A percentile compares a stretch with the other conserved stretches of the same genome.
Conservation (phyloP, 1,140 invertebrate genomes). For the Laupala kohalensis region DNA sequence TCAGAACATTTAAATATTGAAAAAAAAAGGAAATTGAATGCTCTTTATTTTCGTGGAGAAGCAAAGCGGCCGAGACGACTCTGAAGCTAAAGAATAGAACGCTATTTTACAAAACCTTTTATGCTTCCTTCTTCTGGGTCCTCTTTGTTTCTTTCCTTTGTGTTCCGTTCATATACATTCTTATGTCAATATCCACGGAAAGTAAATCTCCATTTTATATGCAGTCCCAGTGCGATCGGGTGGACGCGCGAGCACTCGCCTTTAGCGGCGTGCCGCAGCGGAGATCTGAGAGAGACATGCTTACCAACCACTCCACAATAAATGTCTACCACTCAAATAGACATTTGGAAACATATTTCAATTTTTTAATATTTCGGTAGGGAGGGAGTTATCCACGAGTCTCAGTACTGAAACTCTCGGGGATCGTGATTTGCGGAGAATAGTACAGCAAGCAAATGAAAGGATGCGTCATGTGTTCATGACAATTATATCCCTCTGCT, state of each 20-base stretch:
- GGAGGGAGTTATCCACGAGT: no score
- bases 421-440: no score
- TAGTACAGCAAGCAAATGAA: no score
- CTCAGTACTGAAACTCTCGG: no score
- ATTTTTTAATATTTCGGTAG: no score
- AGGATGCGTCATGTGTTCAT: no score
- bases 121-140: neutral
- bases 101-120: neutral
- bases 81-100: constrained; percentile 2
- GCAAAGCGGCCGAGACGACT: neutral
- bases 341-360: no score
- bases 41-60: constrained; percentile 9
- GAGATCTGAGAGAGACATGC: neutral
- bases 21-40: constrained; percentile 17
- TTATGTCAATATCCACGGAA: constrained; percentile 4
- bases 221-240: constrained; percentile 3
- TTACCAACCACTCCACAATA: neutral
- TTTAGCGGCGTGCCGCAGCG: no score
- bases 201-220: constrained; percentile 2
- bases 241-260: neutral
- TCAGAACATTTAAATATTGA: constrained; percentile 17
- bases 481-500: no score
- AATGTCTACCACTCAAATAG: no score
- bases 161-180: neutral
- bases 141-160: neutral